Evolutionary conservation across 2,113 vertebrate species (phyloP).

Genomic region (Daubentonia madagascariensis): DNA sequence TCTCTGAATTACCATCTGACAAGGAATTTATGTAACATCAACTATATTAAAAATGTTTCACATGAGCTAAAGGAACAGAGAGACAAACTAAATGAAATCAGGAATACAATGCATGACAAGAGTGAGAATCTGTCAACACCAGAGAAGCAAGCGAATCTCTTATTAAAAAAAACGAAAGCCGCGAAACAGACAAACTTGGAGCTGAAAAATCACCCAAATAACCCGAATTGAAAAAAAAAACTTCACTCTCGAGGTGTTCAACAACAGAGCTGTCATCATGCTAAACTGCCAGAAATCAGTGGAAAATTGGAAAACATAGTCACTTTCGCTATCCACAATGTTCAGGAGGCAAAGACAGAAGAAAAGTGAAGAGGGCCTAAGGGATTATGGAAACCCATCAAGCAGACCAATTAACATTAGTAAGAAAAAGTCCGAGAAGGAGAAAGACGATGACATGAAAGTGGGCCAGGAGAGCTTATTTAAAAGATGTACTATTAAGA

Average conservation of each 20-base stretch:
- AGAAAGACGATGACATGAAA: neutral
- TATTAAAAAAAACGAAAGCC: neutral
- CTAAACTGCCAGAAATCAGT: neutral
- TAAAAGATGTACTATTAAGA: neutral
- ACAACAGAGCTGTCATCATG: neutral
- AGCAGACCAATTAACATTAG: neutral
- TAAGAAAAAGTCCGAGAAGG: neutral
- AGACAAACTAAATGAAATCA: neutral
- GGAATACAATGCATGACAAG: neutral
- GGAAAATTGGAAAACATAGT: neutral
- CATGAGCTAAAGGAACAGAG: neutral
- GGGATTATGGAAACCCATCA: neutral
- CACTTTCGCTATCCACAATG: neutral
- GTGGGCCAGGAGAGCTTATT: neutral
- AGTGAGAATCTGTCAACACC: neutral
- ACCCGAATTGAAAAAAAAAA: neutral
- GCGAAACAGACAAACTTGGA: neutral
- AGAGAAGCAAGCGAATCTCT: neutral
- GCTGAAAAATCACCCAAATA: neutral
- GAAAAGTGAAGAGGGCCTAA: neutral
- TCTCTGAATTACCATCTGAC: neutral
- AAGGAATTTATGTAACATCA: neutral
- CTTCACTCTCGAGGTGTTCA: neutral
- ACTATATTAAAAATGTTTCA: neutral
- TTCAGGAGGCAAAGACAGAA: neutral